A percentile compares a stretch with the other conserved stretches of the same genome.
Conservation (phyloP, 1,140 invertebrate species). For the Cotesia vestalis region DNA sequence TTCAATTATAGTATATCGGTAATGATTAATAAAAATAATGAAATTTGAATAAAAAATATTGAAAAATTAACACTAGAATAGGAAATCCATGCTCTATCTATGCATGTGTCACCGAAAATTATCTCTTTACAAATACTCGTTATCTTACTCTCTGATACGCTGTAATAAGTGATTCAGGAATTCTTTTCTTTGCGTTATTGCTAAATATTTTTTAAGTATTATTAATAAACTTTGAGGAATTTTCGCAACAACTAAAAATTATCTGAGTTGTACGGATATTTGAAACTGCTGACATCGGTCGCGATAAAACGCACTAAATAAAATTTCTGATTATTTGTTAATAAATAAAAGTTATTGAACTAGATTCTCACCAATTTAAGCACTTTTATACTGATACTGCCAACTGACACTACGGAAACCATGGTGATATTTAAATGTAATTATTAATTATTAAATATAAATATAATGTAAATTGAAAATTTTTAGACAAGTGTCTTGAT, state of each 20-base stretch:
- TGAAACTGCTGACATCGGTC: too few relatives aligned
- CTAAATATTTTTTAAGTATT: background rate
- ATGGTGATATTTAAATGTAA: conserved; percentile 64
- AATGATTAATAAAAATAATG: conserved; percentile 6
- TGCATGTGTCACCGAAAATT: conserved; percentile 37
- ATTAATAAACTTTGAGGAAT: background rate
- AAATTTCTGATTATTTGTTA: background rate
- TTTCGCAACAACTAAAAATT: too few relatives aligned
- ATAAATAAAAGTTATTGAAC: background rate
- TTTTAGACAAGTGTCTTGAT: conserved; percentile 14
- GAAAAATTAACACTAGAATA: background rate
- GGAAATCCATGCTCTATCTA: background rate
- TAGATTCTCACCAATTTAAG: conserved; percentile 77
- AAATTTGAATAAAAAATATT: conserved; percentile 18
- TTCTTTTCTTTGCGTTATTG: conserved; percentile 26
- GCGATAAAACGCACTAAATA: background rate
- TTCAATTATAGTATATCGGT: conserved; percentile 31
- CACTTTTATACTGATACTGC: conserved; percentile 78
- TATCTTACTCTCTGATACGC: conserved; percentile 42
- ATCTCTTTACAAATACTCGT: conserved; percentile 41
- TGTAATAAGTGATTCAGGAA: conserved; percentile 38
- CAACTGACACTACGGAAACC: conserved; percentile 79
- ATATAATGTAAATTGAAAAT: background rate
- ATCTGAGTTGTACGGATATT: too few relatives aligned
- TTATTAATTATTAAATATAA: too few relatives aligned